These are phyloP conservation scores for Polymixis lichenea DNA, from an alignment of 2,888 invertebrate species.

Conservation along the genomic window DNA sequence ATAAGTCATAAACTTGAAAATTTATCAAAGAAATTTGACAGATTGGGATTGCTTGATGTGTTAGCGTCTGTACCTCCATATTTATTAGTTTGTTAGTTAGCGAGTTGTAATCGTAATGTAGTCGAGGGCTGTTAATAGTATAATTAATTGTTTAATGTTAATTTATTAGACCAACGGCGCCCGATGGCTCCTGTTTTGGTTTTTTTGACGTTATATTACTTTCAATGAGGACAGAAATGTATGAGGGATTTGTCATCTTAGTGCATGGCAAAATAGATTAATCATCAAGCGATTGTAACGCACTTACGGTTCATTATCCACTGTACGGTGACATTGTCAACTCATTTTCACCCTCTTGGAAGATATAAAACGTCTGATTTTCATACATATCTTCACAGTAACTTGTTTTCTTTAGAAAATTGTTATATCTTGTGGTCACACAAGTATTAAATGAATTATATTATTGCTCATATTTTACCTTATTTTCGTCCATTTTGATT, in stretches of 20 bases:
- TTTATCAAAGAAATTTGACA: no score
- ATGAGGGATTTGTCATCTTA: background rate
- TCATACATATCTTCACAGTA: conserved; percentile 55
- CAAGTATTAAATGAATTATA: conserved; percentile 34
- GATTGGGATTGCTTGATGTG: no score
- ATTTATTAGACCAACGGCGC: conserved; percentile 47
- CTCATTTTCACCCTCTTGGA: conserved; percentile 5
- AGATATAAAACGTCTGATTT: conserved; percentile 18
- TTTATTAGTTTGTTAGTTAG: conserved; percentile 50
- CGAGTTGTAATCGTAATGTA: conserved; percentile 62
- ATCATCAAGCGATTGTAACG: background rate
- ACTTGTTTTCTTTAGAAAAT: conserved; percentile 36
- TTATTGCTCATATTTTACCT: conserved; percentile 56
- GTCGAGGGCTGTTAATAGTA: conserved; percentile 74
- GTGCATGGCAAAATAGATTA: background rate
- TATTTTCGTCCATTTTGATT: conserved; percentile 43
- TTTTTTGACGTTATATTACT: conserved; percentile 14
- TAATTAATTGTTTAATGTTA: conserved; percentile 65
- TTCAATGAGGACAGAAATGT: conserved; percentile 14
- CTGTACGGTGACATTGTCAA: background rate
- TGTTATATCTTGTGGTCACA: conserved; percentile 33
- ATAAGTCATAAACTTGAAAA: no score
- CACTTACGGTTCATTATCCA: background rate
- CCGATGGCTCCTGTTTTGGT: conserved; percentile 25
- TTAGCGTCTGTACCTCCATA: no score